Base-by-base conservation (phyloP, 2,888 invertebrate species). In the Argyra leucocephala region DNA sequence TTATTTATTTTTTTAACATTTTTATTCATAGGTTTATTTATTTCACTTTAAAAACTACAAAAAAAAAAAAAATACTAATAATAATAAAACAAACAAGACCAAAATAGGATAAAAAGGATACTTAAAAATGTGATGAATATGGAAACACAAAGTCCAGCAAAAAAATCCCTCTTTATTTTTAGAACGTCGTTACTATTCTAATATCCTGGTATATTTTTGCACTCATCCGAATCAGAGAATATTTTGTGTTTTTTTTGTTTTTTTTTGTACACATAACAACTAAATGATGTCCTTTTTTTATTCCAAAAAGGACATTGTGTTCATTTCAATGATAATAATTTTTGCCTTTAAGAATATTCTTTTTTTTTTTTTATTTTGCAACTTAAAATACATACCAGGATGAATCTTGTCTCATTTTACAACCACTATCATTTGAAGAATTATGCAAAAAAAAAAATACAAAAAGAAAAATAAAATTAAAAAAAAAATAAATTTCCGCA, bases 21-120 rank as follows among this genome's bases (percentile, higher is more conserved):
- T 48, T 48, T 48, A 48, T 48, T 48, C 48, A 48, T 48, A n/a
- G 48, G 15, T 48, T 48, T 48, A 48, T 48, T 48, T 48, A 48
- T 48, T 12, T 48, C 48, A 48, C 48, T 48, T 48, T 48, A 48
- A 48, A 31, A 37, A 48, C 18, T 9, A 48, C n/a, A 48, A 48
- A 2, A 3, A 37, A n/a, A 31, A 31, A 31, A 31, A 31, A 31
- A 31, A 7, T 10, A 7, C 5, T 5, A 31, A 31, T 7, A 31
- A 31, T 7, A 31, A 31, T 31, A 37, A 37, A 37, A 37, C 10
- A 37, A 37, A 15, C 37, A 37, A n/a, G n/a, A n/a, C 31, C 5
- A 31, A 31, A 31, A 31, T 15, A 10, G 10, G 15, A 15, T 15
- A 48, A 18, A 48, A 48, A 48, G 48, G 48, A 48, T 5, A 48